Percentiles rank a stretch among this genome's conserved stretches.
These are phyloP conservation scores for Sigmodon hispidus DNA, from an alignment of 2,113 vertebrate species.

Conservation along the genomic window DNA sequence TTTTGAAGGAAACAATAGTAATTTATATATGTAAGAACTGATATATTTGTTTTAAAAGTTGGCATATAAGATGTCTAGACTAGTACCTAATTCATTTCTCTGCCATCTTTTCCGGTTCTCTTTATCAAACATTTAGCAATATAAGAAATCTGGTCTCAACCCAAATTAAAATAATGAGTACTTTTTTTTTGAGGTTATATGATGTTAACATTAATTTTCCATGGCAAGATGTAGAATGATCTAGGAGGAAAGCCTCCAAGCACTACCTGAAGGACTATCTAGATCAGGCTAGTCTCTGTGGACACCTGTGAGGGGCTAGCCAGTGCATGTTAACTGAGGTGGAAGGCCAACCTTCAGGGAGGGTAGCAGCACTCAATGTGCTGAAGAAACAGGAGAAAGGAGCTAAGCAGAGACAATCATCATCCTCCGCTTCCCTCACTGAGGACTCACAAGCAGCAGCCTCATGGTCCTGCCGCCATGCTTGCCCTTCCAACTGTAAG, in stretches of 20 bases:
- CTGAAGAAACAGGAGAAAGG: neutral
- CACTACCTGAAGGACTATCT: neutral
- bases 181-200: constrained; percentile 8
- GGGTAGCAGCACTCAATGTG: no score
- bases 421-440: no score
- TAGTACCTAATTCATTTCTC: neutral
- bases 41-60: constrained; percentile 5
- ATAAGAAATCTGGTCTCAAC: constrained; percentile 1
- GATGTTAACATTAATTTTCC: neutral
- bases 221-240: neutral
- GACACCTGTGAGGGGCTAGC: neutral
- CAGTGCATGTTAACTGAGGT: neutral
- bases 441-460: neutral
- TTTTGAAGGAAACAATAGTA: constrained; percentile 1
- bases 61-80: neutral
- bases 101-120: neutral
- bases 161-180: constrained; percentile 55
- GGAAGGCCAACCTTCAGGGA: neutral
- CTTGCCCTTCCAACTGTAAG: neutral
- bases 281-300: no score
- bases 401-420: neutral
- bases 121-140: constrained; percentile 49
- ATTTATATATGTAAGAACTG: neutral
- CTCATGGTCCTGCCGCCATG: neutral
- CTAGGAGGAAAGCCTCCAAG: neutral